A percentile compares a stretch with the other conserved stretches of the same genome.
These are phyloP conservation scores for Siderastrea siderea DNA, from an alignment of 92 coral and sea anemone genomes.

Conservation along the genomic window DNA sequence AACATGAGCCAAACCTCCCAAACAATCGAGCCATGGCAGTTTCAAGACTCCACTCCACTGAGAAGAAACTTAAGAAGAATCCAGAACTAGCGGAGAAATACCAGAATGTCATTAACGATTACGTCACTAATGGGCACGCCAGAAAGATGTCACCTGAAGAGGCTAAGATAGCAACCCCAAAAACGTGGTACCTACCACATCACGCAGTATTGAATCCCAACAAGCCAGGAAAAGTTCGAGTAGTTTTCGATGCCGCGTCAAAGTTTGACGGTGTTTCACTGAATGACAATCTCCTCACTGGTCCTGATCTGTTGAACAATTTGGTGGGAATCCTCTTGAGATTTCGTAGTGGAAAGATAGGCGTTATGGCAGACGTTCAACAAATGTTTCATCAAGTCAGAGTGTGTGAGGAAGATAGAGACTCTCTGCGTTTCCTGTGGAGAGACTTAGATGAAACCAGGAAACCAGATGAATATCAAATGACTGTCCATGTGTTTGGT, in stretches of 20 bases:
- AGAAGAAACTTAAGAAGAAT: too few relatives aligned
- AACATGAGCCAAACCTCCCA: too few relatives aligned
- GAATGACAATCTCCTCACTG: constrained; percentile 51
- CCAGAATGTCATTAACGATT: constrained; percentile 53
- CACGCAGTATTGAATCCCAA: constrained; percentile 68
- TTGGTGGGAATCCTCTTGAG: constrained; percentile 69
- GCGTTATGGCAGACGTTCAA: constrained; percentile 58
- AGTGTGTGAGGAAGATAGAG: constrained; percentile 55
- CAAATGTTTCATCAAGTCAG: constrained; percentile 62
- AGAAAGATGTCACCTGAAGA: constrained; percentile 61
- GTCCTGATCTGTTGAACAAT: constrained; percentile 62
- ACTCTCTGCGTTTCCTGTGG: constrained; percentile 70
- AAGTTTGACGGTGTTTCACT: constrained; percentile 49
- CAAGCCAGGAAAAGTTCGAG: constrained; percentile 69
- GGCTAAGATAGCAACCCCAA: constrained; percentile 17
- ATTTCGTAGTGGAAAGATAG: constrained; percentile 50
- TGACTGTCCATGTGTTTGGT: constrained; percentile 64
- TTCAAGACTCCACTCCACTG: too few relatives aligned
- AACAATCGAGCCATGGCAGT: too few relatives aligned
- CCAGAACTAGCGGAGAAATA: too few relatives aligned
- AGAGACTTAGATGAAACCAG: constrained; percentile 49
- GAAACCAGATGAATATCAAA: constrained; percentile 57
- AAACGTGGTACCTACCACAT: constrained; percentile 80
- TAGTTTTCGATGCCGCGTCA: constrained; percentile 77
- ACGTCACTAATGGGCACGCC: constrained; percentile 58